Evolutionary conservation across 2,888 invertebrate genomes (phyloP).

Genomic region (Serripes groenlandicus): DNA sequence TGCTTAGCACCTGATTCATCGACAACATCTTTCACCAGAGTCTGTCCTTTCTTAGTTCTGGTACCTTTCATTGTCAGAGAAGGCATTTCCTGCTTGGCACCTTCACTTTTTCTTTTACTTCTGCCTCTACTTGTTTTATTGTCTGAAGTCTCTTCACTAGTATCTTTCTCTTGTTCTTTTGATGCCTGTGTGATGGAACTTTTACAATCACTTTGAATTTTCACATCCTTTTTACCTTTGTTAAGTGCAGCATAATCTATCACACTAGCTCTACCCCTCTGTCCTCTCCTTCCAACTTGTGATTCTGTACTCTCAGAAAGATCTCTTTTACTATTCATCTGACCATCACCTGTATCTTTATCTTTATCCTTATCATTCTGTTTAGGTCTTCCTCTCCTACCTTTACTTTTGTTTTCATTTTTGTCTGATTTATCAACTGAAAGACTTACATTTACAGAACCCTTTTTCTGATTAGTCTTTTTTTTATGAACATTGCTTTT

Average conservation of each 20-base stretch:
- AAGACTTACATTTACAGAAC: neutral
- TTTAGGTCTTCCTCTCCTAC: slow-evolving; percentile 22
- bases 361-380: slow-evolving; percentile 19
- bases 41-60: neutral
- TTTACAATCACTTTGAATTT: too few relatives aligned
- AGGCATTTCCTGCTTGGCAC: neutral
- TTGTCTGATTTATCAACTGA: neutral
- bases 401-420: neutral
- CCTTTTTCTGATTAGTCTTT: neutral
- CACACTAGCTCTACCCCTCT: slow-evolving; percentile 11
- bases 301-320: too few relatives aligned
- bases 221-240: too few relatives aligned
- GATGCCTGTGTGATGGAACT: too few relatives aligned
- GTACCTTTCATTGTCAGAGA: neutral
- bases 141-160: slow-evolving; percentile 1
- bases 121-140: slow-evolving; percentile 13
- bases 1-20: neutral
- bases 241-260: neutral
- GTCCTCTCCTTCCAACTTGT: slow-evolving; percentile 10
- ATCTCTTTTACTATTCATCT: neutral
- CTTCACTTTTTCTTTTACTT: neutral
- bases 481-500: neutral
- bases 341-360: slow-evolving; percentile 13
- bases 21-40: neutral
- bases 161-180: too few relatives aligned